Evolutionary conservation across 2,797 vertebrate genomes (phyloP).

Genomic region (Galago senegalensis): DNA sequence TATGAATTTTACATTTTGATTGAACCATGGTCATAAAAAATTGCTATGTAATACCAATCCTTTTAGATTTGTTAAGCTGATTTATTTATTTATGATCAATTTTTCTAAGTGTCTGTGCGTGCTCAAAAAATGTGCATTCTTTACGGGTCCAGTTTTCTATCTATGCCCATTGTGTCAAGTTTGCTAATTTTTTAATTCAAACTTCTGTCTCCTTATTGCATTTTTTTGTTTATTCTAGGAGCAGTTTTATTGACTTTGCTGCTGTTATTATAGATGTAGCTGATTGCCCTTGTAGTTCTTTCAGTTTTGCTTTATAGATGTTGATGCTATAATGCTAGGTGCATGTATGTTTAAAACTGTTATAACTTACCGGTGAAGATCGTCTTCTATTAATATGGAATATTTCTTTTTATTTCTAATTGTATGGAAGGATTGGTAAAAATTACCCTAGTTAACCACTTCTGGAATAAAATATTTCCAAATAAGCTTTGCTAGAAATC

Average conservation of each 20-base stretch:
- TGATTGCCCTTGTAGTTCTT: neutral
- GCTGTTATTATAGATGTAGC: neutral
- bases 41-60: neutral
- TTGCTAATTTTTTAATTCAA: neutral
- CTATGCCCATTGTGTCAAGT: neutral
- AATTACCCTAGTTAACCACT: neutral
- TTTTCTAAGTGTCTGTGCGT: neutral
- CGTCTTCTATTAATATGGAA: neutral
- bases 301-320: slow-evolving; percentile 32
- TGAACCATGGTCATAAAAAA: neutral
- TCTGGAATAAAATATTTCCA: neutral
- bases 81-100: neutral
- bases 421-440: neutral
- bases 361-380: neutral
- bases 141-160: neutral
- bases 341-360: neutral
- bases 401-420: neutral
- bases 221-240: neutral
- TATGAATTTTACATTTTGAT: neutral
- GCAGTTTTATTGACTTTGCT: neutral
- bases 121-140: neutral
- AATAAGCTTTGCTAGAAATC: neutral
- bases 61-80: neutral
- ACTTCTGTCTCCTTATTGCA: neutral
- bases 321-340: neutral